A percentile compares a stretch with the other conserved stretches of the same genome.
These are phyloP conservation scores for Glossophaga mutica DNA, from an alignment of 2,797 vertebrate species.

Conservation along the genomic window DNA sequence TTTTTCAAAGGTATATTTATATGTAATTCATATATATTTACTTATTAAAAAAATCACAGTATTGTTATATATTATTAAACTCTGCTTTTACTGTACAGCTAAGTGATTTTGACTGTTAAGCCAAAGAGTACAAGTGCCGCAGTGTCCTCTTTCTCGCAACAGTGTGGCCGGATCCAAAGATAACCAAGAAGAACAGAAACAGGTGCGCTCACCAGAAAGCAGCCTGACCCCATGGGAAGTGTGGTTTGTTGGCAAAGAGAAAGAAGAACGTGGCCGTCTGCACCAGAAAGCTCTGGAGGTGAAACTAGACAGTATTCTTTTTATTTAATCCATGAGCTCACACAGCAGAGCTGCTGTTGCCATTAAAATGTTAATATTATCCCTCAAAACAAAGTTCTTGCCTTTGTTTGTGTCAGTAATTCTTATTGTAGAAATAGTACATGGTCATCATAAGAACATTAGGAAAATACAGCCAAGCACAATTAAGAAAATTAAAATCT, in stretches of 20 bases:
- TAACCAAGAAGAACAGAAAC: slow-evolving; percentile 26
- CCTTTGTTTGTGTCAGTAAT: neutral
- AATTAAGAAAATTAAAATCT: slow-evolving; percentile 31
- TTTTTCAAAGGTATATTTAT: neutral
- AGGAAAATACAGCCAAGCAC: neutral
- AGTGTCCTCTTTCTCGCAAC: neutral
- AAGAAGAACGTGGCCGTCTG: slow-evolving; percentile 85
- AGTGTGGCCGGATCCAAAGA: slow-evolving; percentile 39
- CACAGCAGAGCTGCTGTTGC: neutral
- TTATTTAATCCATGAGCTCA: neutral
- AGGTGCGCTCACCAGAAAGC: slow-evolving; percentile 65
- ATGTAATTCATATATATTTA: neutral
- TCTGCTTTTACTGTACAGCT: neutral
- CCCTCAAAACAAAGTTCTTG: slow-evolving; percentile 20
- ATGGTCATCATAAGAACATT: neutral
- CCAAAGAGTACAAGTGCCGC: neutral
- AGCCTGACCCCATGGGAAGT: slow-evolving; percentile 91
- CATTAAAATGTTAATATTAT: slow-evolving; percentile 32
- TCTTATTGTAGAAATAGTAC: neutral
- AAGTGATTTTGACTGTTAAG: neutral
- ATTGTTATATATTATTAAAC: neutral
- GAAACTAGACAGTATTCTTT: slow-evolving; percentile 25
- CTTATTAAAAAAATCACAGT: neutral
- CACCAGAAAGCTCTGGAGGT: slow-evolving; percentile 89
- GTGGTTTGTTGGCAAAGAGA: slow-evolving; percentile 95